These are phyloP conservation scores for Xiphophorus hellerii DNA, from an alignment of 2,113 vertebrate species.

Conservation along the genomic window DNA sequence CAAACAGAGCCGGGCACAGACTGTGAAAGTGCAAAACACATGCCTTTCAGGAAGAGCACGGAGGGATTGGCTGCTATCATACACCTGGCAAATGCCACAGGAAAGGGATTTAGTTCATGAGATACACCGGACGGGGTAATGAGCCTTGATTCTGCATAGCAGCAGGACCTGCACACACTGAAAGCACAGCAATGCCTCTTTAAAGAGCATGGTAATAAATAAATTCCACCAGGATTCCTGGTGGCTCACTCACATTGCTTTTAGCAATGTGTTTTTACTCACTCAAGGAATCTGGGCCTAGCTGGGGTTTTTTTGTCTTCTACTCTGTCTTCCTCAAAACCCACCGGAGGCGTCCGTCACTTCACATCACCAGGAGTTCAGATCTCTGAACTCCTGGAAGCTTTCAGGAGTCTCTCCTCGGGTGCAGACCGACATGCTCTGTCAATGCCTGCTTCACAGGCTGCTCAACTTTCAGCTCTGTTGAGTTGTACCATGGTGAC, in stretches of 20 bases:
- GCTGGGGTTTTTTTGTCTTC: constrained; percentile 18
- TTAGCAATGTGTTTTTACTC: constrained; percentile 24
- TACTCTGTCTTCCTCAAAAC: constrained; percentile 39
- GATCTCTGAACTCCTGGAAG: constrained; percentile 28
- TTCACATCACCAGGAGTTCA: constrained; percentile 42
- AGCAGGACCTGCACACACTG: constrained; percentile 37
- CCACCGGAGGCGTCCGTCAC: constrained; percentile 55
- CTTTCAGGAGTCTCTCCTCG: constrained; percentile 41
- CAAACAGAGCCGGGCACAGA: constrained; percentile 33
- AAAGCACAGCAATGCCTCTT: constrained; percentile 29
- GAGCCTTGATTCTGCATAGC: constrained; percentile 44
- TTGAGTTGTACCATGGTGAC: constrained; percentile 16
- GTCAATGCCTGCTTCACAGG: constrained; percentile 10
- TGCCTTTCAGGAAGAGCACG: constrained; percentile 58
- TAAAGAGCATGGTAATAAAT: constrained; percentile 40
- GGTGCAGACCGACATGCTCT: constrained; percentile 30
- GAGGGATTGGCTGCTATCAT: constrained; percentile 39
- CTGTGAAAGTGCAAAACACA: constrained; percentile 42
- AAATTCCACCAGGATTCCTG: constrained; percentile 29
- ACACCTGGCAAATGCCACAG: constrained; percentile 62
- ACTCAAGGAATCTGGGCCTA: constrained; percentile 33
- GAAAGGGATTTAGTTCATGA: constrained; percentile 58
- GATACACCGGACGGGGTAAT: constrained; percentile 45
- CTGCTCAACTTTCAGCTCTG: constrained; percentile 22
- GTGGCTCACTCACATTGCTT: constrained; percentile 22